phyloP scores from a whole-genome alignment of 2,888 invertebrate species.

The Panorpa germanica region DNA sequence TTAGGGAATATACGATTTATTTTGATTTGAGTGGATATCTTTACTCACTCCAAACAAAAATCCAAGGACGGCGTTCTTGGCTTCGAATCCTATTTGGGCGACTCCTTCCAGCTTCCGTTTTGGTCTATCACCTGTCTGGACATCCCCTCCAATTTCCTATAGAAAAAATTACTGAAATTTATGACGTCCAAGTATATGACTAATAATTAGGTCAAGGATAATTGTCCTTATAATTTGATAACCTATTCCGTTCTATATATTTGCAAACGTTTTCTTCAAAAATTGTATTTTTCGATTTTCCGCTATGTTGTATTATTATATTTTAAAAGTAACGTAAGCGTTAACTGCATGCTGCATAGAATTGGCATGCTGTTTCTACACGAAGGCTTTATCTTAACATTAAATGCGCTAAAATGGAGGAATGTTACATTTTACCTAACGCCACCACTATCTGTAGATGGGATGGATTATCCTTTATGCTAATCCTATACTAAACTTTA shows the following conservation, averaged over 20 bases:
- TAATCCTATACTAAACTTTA: too few relatives aligned
- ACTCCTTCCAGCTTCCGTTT: constrained; percentile 56
- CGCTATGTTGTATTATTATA: constrained; percentile 10
- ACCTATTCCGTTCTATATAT: background rate
- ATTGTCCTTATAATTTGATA: background rate
- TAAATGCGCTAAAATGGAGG: too few relatives aligned
- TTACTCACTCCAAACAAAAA: constrained; percentile 66
- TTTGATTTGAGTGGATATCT: background rate
- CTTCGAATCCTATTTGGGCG: constrained; percentile 42
- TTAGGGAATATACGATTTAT: background rate
- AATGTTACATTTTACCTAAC: too few relatives aligned
- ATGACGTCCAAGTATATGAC: too few relatives aligned
- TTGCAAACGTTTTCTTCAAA: background rate
- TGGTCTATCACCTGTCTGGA: constrained; percentile 32
- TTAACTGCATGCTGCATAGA: too few relatives aligned
- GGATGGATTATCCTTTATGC: too few relatives aligned
- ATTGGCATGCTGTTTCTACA: too few relatives aligned
- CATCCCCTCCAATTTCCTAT: constrained; percentile 29
- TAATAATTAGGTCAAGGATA: background rate
- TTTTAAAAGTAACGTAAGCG: too few relatives aligned
- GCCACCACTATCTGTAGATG: too few relatives aligned
- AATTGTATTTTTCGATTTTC: constrained; percentile 10
- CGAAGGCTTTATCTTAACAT: too few relatives aligned
- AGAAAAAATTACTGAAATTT: constrained; percentile 14
- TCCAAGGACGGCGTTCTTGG: constrained; percentile 63